A percentile compares a stretch with the other conserved stretches of the same genome.
These are phyloP conservation scores for Polyodon spathula DNA, from an alignment of 2,113 vertebrate genomes.

Conservation along the genomic window DNA sequence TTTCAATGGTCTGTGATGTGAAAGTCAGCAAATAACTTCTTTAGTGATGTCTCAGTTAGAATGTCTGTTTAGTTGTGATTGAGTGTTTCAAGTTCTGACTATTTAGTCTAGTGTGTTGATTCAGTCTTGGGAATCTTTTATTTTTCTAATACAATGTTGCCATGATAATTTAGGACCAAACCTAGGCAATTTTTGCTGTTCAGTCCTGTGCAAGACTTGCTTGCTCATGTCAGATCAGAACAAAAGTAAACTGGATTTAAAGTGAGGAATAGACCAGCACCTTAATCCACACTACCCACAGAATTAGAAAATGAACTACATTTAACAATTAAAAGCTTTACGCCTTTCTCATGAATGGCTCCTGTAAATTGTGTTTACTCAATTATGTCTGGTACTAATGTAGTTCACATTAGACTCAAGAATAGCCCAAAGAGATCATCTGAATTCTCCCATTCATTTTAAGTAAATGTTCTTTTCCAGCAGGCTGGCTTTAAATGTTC, in stretches of 20 bases:
- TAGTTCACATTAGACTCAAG: conserved; percentile 14
- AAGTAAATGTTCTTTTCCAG: not conserved
- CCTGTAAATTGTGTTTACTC: conserved; percentile 32
- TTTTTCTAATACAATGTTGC: conserved; percentile 8
- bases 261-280: conserved; percentile 8
- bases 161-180: conserved; percentile 9
- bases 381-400: conserved; percentile 12
- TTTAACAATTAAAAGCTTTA: conserved; percentile 24
- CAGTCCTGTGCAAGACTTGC: not conserved
- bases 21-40: no score
- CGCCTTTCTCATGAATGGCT: conserved; percentile 27
- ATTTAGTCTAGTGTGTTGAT: not conserved
- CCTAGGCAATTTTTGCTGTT: not conserved
- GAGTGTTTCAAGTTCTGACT: no score
- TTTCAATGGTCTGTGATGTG: no score
- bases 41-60: no score
- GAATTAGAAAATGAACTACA: conserved; percentile 18
- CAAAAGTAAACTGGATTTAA: no score
- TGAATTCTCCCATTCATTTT: conserved; percentile 8
- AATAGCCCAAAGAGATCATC: conserved; percentile 3
- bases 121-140: not conserved
- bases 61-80: no score
- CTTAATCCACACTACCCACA: not conserved
- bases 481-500: not conserved
- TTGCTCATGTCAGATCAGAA: not conserved